These are phyloP conservation scores for Bettongia penicillata DNA, from an alignment of 2,113 vertebrate genomes.

Conservation along the genomic window DNA sequence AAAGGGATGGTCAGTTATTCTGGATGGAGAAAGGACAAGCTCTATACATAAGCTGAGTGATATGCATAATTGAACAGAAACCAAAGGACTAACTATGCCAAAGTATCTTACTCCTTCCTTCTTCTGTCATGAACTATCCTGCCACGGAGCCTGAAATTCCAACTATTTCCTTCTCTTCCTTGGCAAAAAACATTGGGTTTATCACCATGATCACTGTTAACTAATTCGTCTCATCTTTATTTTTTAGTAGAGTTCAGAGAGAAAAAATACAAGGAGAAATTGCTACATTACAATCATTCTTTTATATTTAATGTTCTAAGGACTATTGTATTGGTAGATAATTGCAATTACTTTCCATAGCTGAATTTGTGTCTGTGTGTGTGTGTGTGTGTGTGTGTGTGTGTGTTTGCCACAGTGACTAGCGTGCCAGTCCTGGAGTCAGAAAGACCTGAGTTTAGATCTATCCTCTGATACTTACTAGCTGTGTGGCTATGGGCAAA, in stretches of 20 bases:
- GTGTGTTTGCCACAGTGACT: neutral
- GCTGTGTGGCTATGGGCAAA: too few relatives aligned
- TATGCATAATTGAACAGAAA: neutral
- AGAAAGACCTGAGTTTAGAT: neutral
- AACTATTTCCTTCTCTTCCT: neutral
- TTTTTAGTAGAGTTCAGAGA: neutral
- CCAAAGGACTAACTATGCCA: neutral
- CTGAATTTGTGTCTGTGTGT: too few relatives aligned
- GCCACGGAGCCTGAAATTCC: neutral
- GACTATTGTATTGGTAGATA: neutral
- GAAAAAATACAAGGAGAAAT: neutral
- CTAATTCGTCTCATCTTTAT: neutral
- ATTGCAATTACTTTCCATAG: too few relatives aligned
- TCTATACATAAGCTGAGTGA: neutral
- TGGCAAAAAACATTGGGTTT: neutral
- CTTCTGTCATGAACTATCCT: neutral
- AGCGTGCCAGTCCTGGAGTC: neutral
- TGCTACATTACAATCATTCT: neutral
- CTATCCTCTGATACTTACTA: too few relatives aligned
- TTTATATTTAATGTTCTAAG: neutral
- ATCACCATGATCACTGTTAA: neutral
- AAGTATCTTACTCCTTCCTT: neutral
- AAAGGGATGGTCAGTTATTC: neutral
- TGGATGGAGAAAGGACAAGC: neutral
- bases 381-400: too few relatives aligned